These are phyloP conservation scores for Rhopilema esculentum DNA, from an alignment of 30 jellyfish, hydroid and myxozoan species.

Conservation along the genomic window DNA sequence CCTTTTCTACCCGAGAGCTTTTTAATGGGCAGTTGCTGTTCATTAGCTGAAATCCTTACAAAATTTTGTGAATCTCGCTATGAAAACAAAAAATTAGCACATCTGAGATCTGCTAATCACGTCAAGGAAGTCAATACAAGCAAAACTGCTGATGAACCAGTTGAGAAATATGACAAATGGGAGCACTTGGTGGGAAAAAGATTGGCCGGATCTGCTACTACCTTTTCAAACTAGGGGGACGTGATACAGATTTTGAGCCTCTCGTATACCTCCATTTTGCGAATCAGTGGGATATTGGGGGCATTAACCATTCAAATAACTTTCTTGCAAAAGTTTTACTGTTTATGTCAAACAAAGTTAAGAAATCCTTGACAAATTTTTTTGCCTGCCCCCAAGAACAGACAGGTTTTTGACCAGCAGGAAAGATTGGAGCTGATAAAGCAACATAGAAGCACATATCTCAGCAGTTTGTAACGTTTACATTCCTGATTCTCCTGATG, in stretches of 20 bases:
- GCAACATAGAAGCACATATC: too few species aligned
- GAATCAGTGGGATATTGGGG: conserved; percentile 1
- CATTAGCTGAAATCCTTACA: neutral
- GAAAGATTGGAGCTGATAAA: too few species aligned
- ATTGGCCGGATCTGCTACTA: conserved; percentile 10
- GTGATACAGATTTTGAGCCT: conserved; percentile 23
- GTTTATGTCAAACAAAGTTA: too few species aligned
- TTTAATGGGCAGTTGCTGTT: neutral
- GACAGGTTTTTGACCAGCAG: too few species aligned
- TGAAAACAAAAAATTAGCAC: neutral
- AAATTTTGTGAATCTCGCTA: neutral
- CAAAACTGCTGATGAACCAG: neutral
- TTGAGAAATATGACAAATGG: neutral
- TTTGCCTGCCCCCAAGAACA: too few species aligned
- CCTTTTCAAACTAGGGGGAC: conserved; percentile 22
- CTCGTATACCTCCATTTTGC: too few species aligned
- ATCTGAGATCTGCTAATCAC: neutral
- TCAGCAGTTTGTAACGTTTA: too few species aligned
- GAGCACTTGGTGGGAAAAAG: neutral
- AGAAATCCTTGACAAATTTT: too few species aligned
- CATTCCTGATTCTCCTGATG: too few species aligned
- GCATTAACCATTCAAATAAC: neutral
- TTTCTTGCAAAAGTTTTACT: too few species aligned
- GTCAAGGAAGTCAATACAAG: neutral
- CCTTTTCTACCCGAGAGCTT: neutral